These are phyloP conservation scores for Labia minor DNA, from an alignment of 2,888 invertebrate species.

Conservation along the genomic window DNA sequence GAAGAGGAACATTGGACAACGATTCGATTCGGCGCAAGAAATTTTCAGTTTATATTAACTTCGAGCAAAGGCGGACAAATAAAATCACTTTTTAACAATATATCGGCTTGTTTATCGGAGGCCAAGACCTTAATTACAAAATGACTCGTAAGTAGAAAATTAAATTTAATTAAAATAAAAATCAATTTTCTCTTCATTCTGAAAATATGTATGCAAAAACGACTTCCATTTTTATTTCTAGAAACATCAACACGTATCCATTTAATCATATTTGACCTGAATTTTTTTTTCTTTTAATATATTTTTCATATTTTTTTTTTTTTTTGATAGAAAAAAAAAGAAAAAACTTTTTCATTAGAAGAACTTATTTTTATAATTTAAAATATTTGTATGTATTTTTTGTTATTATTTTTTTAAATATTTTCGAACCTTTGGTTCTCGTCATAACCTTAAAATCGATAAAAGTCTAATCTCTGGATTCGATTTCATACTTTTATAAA, in stretches of 20 bases:
- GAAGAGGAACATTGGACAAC: no score
- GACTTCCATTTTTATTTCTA: not conserved
- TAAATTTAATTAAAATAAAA: no score
- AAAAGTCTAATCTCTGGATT: not conserved
- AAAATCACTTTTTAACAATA: no score
- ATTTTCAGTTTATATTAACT: no score
- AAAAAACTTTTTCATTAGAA: not conserved
- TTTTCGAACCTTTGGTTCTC: not conserved
- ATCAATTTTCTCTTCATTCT: not conserved
- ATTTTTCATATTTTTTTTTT: not conserved
- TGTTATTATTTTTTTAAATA: no score
- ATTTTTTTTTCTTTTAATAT: not conserved
- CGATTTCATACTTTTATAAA: no score
- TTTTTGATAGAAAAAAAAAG: not conserved
- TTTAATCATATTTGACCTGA: not conserved
- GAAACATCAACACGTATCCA: not conserved
- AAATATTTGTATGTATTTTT: no score
- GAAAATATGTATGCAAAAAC: not conserved
- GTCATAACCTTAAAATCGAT: not conserved
- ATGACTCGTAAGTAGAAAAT: constrained; percentile 40
- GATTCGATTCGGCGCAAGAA: no score
- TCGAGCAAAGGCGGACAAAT: no score
- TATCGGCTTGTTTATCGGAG: constrained; percentile 24
- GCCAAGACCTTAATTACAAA: constrained; percentile 29
- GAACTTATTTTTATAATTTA: no score